Percentiles rank a stretch among this genome's conserved stretches.
phyloP scores from a whole-genome alignment of 2,888 invertebrate species.

The Anthoptus insignis region DNA sequence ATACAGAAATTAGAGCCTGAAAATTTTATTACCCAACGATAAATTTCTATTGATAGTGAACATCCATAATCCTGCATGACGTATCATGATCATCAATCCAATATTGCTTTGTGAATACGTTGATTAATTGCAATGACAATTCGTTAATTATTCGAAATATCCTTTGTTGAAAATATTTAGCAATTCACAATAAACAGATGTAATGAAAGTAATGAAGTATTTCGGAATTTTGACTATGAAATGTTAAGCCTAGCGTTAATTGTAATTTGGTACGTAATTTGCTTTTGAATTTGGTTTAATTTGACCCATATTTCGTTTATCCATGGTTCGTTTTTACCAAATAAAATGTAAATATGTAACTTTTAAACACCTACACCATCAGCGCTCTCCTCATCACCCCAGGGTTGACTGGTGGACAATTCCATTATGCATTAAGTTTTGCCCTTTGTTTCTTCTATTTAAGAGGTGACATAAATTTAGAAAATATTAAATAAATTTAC shows the following conservation, averaged over 20 bases:
- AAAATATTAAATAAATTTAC: too few relatives aligned
- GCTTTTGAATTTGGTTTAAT: background rate
- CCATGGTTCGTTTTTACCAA: too few relatives aligned
- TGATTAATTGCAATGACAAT: conserved; percentile 24
- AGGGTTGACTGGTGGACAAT: too few relatives aligned
- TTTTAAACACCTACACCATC: too few relatives aligned
- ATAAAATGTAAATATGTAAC: too few relatives aligned
- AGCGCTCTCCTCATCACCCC: too few relatives aligned
- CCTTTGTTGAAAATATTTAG: conserved; percentile 9
- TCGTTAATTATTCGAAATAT: conserved; percentile 26
- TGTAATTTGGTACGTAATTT: background rate
- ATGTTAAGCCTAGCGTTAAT: background rate
- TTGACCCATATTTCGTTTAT: background rate
- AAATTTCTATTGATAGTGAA: too few relatives aligned
- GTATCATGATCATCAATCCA: conserved; percentile 14
- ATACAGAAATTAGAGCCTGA: too few relatives aligned
- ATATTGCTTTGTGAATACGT: conserved; percentile 7
- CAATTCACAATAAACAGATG: background rate
- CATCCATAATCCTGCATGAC: conserved; percentile 21
- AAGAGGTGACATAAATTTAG: too few relatives aligned
- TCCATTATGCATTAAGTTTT: too few relatives aligned
- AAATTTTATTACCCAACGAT: conserved; percentile 24
- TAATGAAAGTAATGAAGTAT: conserved; percentile 7
- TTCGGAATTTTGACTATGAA: background rate
- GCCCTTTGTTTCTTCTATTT: too few relatives aligned